Base-by-base conservation (phyloP, 2,888 invertebrate species). In the Antheraea assamensis region DNA sequence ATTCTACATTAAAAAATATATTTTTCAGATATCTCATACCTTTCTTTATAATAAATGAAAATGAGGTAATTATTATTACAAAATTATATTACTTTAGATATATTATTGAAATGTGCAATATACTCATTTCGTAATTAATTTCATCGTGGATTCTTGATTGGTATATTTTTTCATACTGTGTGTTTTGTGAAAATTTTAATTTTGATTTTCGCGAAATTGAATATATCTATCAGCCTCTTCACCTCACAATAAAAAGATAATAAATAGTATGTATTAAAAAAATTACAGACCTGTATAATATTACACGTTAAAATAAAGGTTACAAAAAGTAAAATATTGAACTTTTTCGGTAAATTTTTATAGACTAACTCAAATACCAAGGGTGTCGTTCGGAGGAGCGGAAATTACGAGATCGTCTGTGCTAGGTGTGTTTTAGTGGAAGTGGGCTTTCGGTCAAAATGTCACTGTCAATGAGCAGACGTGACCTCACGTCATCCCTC, bases 351-450 rank as follows among this genome's bases (percentile, higher is more conserved):
- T 77, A 77, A 82, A 80, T 88, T 88, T 88, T 85, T 83, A 83
- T 79, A 82, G 83, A 78, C 81, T 79, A 77, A 82, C 79, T 82
- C 80, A 79, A 85, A 84, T 30, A 82, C 83, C 88, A 82, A 84
- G 88, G 88, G 88, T 85, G 87, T 88, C 87, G 83, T 91, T 90
- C 84, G 77, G 83, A 82, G 83, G 66, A 84, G 85, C 89, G 89
- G 88, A 89, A 90, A 91, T 90, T 88, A 86, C 84, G 83, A 85
- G 84, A 82, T 81, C 82, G 82, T 80, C 82, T 83, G 80, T 78
- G 83, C 80, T 83, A 88, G 87, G 87, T 88, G 84, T 83, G 80
- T 82, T 85, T 85, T 82, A 86, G 81, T 84, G 76, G 83, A 85
- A 88, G 84, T 83, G 82, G 86, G 83, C 83, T 82, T 84, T 87